Evolutionary conservation across 1,140 invertebrate genomes (phyloP).

Genomic region (Glossosoma conforme): DNA sequence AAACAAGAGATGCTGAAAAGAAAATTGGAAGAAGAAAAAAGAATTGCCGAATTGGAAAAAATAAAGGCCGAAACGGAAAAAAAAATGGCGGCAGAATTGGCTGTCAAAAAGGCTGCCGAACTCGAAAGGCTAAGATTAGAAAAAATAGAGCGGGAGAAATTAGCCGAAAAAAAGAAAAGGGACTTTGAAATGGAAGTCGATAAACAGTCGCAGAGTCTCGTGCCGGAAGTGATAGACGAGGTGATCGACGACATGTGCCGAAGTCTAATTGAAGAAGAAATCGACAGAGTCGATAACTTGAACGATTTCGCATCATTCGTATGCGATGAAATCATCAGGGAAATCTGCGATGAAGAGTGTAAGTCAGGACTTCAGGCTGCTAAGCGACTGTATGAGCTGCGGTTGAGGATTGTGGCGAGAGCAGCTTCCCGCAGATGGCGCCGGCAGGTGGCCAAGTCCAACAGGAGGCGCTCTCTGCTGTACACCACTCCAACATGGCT

Average conservation of each 20-base stretch:
- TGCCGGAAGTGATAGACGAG: slow-evolving; percentile 39
- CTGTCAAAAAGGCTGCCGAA: slow-evolving; percentile 38
- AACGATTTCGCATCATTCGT: slow-evolving; percentile 41
- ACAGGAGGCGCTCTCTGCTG: slow-evolving; percentile 47
- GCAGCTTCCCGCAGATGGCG: slow-evolving; percentile 42
- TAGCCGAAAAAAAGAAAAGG: slow-evolving; percentile 37
- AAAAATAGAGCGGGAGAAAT: slow-evolving; percentile 40
- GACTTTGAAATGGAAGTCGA: slow-evolving; percentile 42
- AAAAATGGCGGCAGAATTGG: slow-evolving; percentile 31
- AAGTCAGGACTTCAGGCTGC: slow-evolving; percentile 46
- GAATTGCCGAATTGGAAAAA: slow-evolving; percentile 32
- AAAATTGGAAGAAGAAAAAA: slow-evolving; percentile 41
- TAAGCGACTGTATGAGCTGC: slow-evolving; percentile 36
- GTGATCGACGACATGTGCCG: slow-evolving; percentile 40
- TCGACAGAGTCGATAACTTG: slow-evolving; percentile 37
- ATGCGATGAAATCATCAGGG: slow-evolving; percentile 42
- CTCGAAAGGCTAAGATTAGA: slow-evolving; percentile 31
- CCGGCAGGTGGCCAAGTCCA: slow-evolving; percentile 47
- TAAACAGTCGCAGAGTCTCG: slow-evolving; percentile 36
- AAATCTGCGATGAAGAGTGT: slow-evolving; percentile 48
- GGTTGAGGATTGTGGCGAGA: slow-evolving; percentile 37
- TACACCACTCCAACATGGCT: slow-evolving; percentile 61
- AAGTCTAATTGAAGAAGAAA: slow-evolving; percentile 41
- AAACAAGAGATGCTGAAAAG: slow-evolving; percentile 40
- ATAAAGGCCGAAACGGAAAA: slow-evolving; percentile 28